phyloP scores from a whole-genome alignment of 2,888 invertebrate genomes.

The Drosophila infuscata region DNA sequence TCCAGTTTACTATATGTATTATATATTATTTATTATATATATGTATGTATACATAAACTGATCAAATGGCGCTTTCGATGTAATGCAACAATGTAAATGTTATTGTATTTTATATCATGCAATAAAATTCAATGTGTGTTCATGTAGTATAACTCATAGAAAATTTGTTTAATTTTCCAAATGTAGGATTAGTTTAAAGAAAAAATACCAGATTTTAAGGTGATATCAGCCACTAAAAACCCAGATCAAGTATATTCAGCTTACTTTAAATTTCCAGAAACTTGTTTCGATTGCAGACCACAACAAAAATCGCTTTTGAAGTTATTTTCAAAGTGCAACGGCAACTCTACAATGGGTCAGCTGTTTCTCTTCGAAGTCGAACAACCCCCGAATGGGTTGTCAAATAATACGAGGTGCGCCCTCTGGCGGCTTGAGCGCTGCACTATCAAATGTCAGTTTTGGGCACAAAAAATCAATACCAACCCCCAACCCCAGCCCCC shows the following conservation, averaged over 20 bases:
- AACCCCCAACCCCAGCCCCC: conserved; percentile 78
- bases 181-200: background rate
- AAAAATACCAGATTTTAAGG: background rate
- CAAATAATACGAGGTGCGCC: conserved; percentile 41
- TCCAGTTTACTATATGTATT: conserved; percentile 42
- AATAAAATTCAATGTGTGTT: conserved; percentile 75
- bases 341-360: conserved; percentile 35
- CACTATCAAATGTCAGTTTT: conserved; percentile 59
- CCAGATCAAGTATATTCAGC: background rate
- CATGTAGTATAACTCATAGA: conserved; percentile 62
- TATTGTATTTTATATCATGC: conserved; percentile 71
- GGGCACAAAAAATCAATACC: conserved; percentile 84
- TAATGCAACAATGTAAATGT: conserved; percentile 68
- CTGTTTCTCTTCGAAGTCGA: conserved; percentile 41
- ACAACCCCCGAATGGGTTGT: conserved; percentile 60
- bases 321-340: conserved; percentile 27
- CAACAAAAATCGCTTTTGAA: conserved; percentile 1
- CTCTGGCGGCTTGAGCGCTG: conserved; percentile 46
- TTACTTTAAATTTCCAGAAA: background rate
- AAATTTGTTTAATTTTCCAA: background rate
- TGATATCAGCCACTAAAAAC: background rate
- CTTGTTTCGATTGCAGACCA: background rate
- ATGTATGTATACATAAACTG: conserved; percentile 21
- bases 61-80: conserved; percentile 66
- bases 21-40: conserved; percentile 13